Evolutionary conservation across 2,888 invertebrate genomes (phyloP), one percentile per base, ranked within the genome.

Genomic region (Nomada goodeniana): DNA sequence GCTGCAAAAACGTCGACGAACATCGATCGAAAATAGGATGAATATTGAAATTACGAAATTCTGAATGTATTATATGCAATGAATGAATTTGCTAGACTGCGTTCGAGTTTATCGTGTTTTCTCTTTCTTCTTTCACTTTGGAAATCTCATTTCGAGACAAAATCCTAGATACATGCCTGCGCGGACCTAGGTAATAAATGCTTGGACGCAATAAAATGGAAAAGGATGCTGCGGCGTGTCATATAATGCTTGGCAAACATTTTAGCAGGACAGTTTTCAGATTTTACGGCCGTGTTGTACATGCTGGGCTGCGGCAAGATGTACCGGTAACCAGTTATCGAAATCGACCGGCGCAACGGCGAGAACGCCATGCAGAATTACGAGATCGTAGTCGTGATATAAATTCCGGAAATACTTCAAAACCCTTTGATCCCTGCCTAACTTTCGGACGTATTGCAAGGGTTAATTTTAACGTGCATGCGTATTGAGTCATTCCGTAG

Each of bases 231-330:
- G 55, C 15, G 50, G 52, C 23, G 50, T 74, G 70, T 63, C 59
- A 63, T 77, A 82, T 81, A 71, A 82, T 77, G 63, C 70, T 68
- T 52, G 73, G 74, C 83, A 83, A 83, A 83, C 82, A 83, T 81
- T 83, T 83, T 81, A 81, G 77, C 77, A 36, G 77, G 74, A 82
- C 83, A 83, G 83, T 82, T 83, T 83, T 77, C 74, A 71, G 82
- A 77, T 77, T 83, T 83, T 83, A 82, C 82, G 77, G 74, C 65
- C 73, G 74, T 55, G 77, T 71, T 71, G 73, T 74, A 71, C 77
- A 68, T 76, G 70, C 61, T 42, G 47, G 23, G 63, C 64, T 53
- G 44, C 63, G 20, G 74, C 60, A 73, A 74, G 77, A 81, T 83
- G 77, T 83, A 81, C 77, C 61, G 67, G 83, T 77, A 63, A 74